Conservation (phyloP, 2,797 vertebrate species). For the Sarcoramphus papa region DNA sequence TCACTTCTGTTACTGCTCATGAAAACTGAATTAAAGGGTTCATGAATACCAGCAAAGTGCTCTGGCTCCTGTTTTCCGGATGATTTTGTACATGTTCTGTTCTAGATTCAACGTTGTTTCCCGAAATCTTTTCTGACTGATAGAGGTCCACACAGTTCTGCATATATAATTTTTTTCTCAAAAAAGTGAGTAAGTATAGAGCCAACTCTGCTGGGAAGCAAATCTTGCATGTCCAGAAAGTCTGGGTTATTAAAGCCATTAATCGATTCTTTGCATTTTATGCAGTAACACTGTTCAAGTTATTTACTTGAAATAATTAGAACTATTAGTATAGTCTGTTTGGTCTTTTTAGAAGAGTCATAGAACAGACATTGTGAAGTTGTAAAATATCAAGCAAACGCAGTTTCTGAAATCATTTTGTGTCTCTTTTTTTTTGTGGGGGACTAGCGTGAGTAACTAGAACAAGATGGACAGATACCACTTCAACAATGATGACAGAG, state of each 20-base stretch:
- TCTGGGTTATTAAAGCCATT: neutral
- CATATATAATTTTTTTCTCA: neutral
- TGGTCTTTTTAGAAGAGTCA: neutral
- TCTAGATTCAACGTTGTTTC: neutral
- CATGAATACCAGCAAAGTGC: neutral
- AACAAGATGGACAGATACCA: neutral
- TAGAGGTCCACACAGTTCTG: neutral
- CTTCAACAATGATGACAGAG: neutral
- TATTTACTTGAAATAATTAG: neutral
- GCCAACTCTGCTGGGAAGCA: neutral
- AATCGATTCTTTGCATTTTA: neutral
- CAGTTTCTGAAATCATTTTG: neutral
- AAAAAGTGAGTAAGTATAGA: neutral
- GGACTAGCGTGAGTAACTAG: neutral
- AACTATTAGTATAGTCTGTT: neutral
- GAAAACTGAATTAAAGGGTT: neutral
- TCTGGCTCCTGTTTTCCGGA: neutral
- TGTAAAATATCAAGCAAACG: neutral
- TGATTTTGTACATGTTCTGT: neutral
- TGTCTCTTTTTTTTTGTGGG: neutral
- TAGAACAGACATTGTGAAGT: neutral
- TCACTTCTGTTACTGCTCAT: neutral
- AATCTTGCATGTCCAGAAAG: neutral
- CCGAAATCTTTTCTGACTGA: neutral
- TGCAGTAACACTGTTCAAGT: neutral